phyloP scores from a whole-genome alignment of 1,140 invertebrate species.

The Lucilia cuprina region DNA sequence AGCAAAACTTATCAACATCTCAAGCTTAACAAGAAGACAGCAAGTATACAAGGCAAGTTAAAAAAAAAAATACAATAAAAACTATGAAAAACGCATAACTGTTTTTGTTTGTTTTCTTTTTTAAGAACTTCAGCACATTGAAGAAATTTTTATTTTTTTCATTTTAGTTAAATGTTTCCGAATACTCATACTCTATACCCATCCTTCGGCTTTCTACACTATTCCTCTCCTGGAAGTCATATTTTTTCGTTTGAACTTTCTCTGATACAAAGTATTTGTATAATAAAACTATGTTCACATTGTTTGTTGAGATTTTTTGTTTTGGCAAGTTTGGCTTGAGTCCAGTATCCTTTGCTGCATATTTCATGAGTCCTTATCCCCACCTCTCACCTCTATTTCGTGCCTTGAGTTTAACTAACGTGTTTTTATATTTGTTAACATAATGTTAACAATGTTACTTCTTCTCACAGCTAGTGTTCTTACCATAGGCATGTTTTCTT shows the following conservation, averaged over 20 bases:
- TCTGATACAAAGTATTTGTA: not conserved
- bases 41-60: not conserved
- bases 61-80: not conserved
- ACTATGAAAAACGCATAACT: constrained; percentile 5
- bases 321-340: not conserved
- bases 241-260: not conserved
- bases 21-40: constrained; percentile 33
- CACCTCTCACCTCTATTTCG: not conserved
- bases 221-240: not conserved
- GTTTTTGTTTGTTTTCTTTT: not conserved
- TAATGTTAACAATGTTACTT: not conserved
- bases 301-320: not conserved
- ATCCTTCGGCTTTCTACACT: not conserved
- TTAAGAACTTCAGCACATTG: not conserved
- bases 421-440: constrained; percentile 12
- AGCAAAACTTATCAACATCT: constrained; percentile 33
- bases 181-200: not conserved
- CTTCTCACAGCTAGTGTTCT: not conserved
- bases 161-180: not conserved
- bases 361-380: not conserved
- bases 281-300: constrained; percentile 7
- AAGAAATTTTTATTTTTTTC: not conserved
- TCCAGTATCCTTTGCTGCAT: not conserved
- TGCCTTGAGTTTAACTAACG: not conserved
- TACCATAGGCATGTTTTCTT: not conserved